Conservation (phyloP, 1,140 invertebrate genomes). For the Macrobrachium nipponense region DNA sequence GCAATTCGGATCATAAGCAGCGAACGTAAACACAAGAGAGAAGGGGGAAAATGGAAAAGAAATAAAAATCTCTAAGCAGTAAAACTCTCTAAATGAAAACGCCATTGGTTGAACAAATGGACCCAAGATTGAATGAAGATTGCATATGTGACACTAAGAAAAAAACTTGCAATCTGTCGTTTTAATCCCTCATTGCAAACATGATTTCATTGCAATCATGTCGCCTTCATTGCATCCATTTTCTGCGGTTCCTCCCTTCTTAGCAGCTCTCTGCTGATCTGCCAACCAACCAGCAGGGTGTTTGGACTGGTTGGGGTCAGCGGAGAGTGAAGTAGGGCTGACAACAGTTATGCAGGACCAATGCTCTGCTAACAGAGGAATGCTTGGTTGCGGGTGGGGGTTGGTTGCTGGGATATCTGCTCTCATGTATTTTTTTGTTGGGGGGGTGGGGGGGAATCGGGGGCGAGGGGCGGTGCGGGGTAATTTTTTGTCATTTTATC, state of each 20-base stretch:
- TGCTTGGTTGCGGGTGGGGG: not conserved
- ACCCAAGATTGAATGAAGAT: slow-evolving; percentile 52
- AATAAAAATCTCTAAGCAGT: slow-evolving; percentile 7
- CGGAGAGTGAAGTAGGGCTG: slow-evolving; percentile 3
- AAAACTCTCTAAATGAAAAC: slow-evolving; percentile 18
- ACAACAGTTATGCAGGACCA: not conserved
- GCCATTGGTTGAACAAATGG: slow-evolving; percentile 11
- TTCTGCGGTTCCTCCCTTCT: no score
- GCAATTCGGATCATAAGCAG: no score
- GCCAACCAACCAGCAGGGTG: slow-evolving; percentile 26
- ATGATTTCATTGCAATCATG: not conserved
- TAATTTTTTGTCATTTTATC: not conserved
- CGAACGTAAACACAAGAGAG: no score
- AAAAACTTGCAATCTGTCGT: slow-evolving; percentile 21
- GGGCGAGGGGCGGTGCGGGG: no score
- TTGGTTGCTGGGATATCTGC: not conserved
- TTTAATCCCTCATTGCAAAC: slow-evolving; percentile 14
- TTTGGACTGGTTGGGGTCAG: not conserved
- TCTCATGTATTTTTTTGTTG: not conserved
- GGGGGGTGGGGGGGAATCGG: not conserved
- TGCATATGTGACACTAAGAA: not conserved
- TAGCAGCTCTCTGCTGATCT: slow-evolving; percentile 6
- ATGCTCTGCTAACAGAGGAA: not conserved
- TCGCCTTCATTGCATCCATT: no score
- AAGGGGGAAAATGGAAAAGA: not conserved